Evolutionary conservation across 92 coral and sea anemone genomes (phyloP), one percentile per base, ranked within the genome.

Genomic region (Scolanthus callimorphus): DNA sequence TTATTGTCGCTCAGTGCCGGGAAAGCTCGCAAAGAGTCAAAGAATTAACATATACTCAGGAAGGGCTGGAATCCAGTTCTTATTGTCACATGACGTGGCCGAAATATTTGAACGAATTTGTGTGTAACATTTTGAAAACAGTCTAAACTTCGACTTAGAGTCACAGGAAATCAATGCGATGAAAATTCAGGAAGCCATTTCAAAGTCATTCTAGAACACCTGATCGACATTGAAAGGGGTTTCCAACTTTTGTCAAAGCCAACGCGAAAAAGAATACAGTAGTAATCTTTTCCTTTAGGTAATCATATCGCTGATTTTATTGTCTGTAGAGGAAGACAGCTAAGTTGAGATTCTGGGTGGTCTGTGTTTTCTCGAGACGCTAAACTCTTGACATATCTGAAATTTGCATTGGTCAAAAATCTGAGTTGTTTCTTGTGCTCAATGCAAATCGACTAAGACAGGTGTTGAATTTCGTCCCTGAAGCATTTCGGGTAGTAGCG

Each of bases 1-100:
- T 9, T 46, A 20, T 46, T 19, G 6, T 46, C 52, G 4, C 4
- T 65, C 41, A 55, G 56, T 20, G 52, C 12, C 19, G 52, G 52
- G 52, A 46, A 4, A 34, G 6, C 43, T 6, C 70, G 77, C 62
- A 73, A 57, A 60, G 56, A 65, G 76, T 66, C 67, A 30, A 65
- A 62, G 62, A 67, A 81, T 81, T 81, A 76, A 76, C 88, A 81
- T 81, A 81, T 76, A 62, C 55, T 76, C 74, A 81, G 88, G 67
- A 63, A 76, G 81, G 69, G 74, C 60, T 47, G 65, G 81, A 51
- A 76, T 81, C 83, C 11, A 46, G 52, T 46, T 46, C 64, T 60
- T 75, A 28, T 63, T 58, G 57, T 81, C 84, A 69, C 88, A 75
- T 68, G 83, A 69, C 68, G 61, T 46, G 11, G 8, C 20, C 17